These are phyloP conservation scores for Tricholaema leucomelas DNA, from an alignment of 2,113 vertebrate genomes.

Conservation along the genomic window DNA sequence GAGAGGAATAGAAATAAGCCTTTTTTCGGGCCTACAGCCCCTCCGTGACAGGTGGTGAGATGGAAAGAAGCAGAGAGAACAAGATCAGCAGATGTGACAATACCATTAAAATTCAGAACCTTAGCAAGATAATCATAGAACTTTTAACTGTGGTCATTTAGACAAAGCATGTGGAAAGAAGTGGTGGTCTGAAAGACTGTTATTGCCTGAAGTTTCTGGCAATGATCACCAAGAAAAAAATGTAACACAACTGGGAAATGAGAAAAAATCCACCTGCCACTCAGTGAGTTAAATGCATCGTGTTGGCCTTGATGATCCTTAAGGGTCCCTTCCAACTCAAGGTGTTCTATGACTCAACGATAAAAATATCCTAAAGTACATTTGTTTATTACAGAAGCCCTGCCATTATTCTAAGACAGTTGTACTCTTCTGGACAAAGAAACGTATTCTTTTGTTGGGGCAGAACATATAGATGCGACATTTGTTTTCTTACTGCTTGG, in stretches of 20 bases:
- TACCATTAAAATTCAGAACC: background rate
- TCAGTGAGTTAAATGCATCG: background rate
- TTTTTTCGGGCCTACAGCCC: no score
- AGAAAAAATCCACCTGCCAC: background rate
- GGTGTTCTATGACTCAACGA: background rate
- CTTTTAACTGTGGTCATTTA: background rate
- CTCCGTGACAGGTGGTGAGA: no score
- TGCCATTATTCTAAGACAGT: background rate
- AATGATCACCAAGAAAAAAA: background rate
- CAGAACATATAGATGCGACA: background rate
- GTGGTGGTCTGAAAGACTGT: background rate
- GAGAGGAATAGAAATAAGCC: no score
- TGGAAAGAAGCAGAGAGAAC: background rate
- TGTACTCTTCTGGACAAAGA: accelerated
- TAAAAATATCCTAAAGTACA: background rate
- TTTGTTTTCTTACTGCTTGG: background rate
- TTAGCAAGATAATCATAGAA: no score
- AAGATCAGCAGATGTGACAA: background rate
- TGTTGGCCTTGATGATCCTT: background rate
- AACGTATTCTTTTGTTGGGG: background rate
- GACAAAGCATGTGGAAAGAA: background rate
- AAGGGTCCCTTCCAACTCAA: no score
- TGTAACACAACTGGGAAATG: background rate
- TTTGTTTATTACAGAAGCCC: background rate
- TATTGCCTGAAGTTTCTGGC: background rate